Percentiles rank a stretch among this genome's conserved stretches.
Evolutionary conservation across 2,113 vertebrate species (phyloP).

Genomic region (Embiotoca jacksoni): DNA sequence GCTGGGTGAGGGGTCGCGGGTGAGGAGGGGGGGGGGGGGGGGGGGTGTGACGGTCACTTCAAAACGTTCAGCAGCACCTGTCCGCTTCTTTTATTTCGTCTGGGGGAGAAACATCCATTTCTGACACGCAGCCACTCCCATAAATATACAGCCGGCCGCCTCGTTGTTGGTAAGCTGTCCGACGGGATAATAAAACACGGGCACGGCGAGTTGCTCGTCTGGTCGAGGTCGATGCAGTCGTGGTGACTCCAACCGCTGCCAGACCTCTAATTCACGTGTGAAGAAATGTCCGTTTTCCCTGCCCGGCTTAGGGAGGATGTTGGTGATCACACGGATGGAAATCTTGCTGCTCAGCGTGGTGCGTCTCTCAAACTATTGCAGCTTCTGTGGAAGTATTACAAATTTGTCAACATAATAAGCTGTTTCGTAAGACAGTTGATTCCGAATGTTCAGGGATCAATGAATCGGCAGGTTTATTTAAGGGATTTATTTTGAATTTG

Average conservation of each 20-base stretch:
- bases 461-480: constrained; percentile 1
- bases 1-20: constrained; percentile 36
- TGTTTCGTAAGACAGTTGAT: background rate
- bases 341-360: background rate
- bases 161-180: background rate
- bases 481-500: background rate
- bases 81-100: constrained; percentile 48
- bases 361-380: background rate
- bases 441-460: constrained; percentile 7
- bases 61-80: constrained; percentile 57
- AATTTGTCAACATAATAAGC: background rate
- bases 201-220: background rate
- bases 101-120: background rate
- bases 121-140: constrained; percentile 26
- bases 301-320: background rate
- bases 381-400: background rate
- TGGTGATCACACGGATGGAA: background rate
- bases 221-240: background rate
- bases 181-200: constrained; percentile 1
- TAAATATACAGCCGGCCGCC: background rate
- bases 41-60: constrained; percentile 8
- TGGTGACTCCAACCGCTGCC: background rate
- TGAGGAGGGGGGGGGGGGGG: background rate
- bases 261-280: background rate
- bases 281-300: background rate